Evolutionary conservation across 2,888 invertebrate species (phyloP).

Genomic region (Iselma pallidipennis): DNA sequence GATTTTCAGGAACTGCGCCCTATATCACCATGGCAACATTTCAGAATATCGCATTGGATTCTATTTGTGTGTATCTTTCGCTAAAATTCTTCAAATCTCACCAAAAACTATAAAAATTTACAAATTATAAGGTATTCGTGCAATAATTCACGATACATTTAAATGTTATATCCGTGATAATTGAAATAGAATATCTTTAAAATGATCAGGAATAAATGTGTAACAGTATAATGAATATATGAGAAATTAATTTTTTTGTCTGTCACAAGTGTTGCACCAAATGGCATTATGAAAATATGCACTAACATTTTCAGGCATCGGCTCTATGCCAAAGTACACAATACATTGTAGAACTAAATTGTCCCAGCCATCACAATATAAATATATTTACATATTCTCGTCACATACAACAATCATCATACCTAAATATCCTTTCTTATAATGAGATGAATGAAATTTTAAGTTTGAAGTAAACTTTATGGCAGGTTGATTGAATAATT

Average conservation of each 20-base stretch:
- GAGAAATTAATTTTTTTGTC: not conserved
- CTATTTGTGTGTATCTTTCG: too few species aligned
- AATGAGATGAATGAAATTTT: slow-evolving; percentile 4
- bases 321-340: slow-evolving; percentile 28
- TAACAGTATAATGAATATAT: not conserved
- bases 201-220: too few species aligned
- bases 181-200: too few species aligned
- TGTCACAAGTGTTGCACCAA: not conserved
- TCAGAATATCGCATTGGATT: not conserved
- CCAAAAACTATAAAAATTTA: too few species aligned
- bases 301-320: slow-evolving; percentile 24
- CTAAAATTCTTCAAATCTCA: too few species aligned
- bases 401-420: slow-evolving; percentile 22
- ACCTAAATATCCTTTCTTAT: not conserved
- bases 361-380: slow-evolving; percentile 17
- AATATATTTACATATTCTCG: slow-evolving; percentile 23
- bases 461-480: not conserved
- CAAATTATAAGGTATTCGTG: too few species aligned
- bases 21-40: not conserved
- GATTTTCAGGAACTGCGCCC: too few species aligned
- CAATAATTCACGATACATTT: too few species aligned
- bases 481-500: not conserved
- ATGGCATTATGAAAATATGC: slow-evolving; percentile 25
- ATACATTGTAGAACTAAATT: slow-evolving; percentile 23
- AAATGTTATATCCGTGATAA: too few species aligned